A percentile compares a stretch with the other conserved stretches of the same genome.
Evolutionary conservation across 2,888 invertebrate species (phyloP).

Genomic region (Timema podura): DNA sequence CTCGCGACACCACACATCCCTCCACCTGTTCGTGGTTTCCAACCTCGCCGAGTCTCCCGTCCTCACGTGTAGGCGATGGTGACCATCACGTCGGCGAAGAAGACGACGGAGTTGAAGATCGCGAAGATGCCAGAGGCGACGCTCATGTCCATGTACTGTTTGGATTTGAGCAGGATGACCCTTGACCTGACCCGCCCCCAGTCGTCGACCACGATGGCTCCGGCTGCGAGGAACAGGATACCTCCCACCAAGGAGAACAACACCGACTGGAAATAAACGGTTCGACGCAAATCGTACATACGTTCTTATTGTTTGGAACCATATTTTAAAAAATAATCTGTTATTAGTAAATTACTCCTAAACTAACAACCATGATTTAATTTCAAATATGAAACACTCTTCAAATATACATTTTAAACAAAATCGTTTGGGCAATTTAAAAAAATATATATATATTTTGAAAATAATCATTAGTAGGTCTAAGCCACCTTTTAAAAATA

Average conservation of each 20-base stretch:
- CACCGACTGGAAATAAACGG: slow-evolving; percentile 46
- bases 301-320: not conserved
- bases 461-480: no score
- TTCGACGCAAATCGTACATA: slow-evolving; percentile 2
- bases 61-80: slow-evolving; percentile 46
- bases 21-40: not conserved
- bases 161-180: slow-evolving; percentile 55
- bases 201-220: slow-evolving; percentile 57
- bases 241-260: slow-evolving; percentile 60
- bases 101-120: slow-evolving; percentile 56
- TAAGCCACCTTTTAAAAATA: no score
- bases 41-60: not conserved
- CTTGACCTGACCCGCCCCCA: slow-evolving; percentile 44
- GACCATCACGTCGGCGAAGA: slow-evolving; percentile 58
- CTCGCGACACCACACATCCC: not conserved
- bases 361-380: no score
- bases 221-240: slow-evolving; percentile 60
- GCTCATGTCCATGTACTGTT: slow-evolving; percentile 63
- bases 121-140: slow-evolving; percentile 61
- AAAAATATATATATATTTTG: no score
- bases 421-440: no score
- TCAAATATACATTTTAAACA: no score
- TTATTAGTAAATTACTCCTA: no score
- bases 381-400: no score
- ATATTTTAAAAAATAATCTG: no score